Evolutionary conservation across 2,797 vertebrate genomes (phyloP), one percentile per base, ranked within the genome.

Genomic region (Selene dorsalis): DNA sequence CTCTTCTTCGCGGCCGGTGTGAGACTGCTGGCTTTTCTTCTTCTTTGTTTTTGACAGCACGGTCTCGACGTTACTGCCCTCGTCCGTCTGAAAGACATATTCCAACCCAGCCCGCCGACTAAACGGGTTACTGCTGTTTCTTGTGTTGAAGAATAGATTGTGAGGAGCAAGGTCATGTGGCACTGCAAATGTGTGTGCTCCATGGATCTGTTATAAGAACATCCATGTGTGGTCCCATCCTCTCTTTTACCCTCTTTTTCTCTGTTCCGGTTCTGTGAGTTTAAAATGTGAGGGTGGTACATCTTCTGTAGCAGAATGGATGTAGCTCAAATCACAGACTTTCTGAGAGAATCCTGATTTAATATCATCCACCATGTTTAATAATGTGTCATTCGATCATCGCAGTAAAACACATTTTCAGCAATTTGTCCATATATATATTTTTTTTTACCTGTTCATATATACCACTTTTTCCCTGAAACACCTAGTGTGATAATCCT

Each of bases 1-100:
- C 3, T 77, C 77, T 89, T 80, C 77, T 84, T 87, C 67, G 20
- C 13, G 17, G 1, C 18, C 28, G 0, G 0, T 4, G n/a, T 3
- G 16, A 5, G 0, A 2, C 3, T 0, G 4, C 6, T 20, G 0
- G 7, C 10, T 58, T 66, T 58, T 77, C 71, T 63, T 73, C 68
- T 26, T 35, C 14, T 16, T 7, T 22, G 13, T 18, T 4, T 47
- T 4, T 38, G 2, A 11, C 1, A 4, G 55, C 0, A 32, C 3
- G 14, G 16, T 26, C 6, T n/a, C 20, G 14, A 66, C 30, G 17
- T 12, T 12, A 52, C 45, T 26, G 73, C 73, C 65, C 45, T 4
- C 73, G 2, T 13, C 4, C 10, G 50, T 22, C 6, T 8, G 50
- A 45, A 3, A 35, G 32, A 8, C 32, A 35, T 8, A 13, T 16